phyloP scores from a whole-genome alignment of 2,113 vertebrate species.

The Cryptotis parvus region DNA sequence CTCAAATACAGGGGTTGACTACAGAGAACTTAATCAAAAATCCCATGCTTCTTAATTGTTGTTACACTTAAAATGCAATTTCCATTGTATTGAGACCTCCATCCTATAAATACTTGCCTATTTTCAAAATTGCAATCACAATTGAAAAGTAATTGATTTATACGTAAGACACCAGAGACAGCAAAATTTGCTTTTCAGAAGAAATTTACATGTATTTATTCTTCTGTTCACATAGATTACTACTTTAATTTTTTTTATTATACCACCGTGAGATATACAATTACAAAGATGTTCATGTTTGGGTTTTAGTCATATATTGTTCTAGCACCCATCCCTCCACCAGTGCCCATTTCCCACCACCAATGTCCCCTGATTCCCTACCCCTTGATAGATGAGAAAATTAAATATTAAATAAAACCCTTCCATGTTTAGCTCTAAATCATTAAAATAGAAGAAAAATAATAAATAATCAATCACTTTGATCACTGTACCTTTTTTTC shows the following conservation, averaged over 20 bases:
- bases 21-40: conserved; percentile 72
- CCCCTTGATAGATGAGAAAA: conserved; percentile 63
- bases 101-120: conserved; percentile 77
- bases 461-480: conserved; percentile 71
- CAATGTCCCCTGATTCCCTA: too few relatives aligned
- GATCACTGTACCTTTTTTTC: conserved; percentile 89
- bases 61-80: conserved; percentile 71
- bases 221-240: conserved; percentile 21
- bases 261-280: too few relatives aligned
- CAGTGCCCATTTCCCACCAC: too few relatives aligned
- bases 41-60: conserved; percentile 68
- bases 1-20: conserved; percentile 49
- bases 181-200: conserved; percentile 63
- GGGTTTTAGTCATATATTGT: too few relatives aligned
- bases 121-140: conserved; percentile 72
- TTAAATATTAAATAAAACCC: conserved; percentile 59
- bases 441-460: conserved; percentile 63
- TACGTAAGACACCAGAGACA: conserved; percentile 64
- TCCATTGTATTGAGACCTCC: conserved; percentile 68
- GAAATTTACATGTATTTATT: conserved; percentile 69
- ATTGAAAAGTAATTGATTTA: conserved; percentile 78
- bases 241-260: conserved; percentile 64
- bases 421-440: conserved; percentile 43
- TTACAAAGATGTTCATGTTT: too few relatives aligned
- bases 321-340: too few relatives aligned